Base-by-base conservation (phyloP, 92 coral and sea anemone species). In the Phymanthus crucifer region DNA sequence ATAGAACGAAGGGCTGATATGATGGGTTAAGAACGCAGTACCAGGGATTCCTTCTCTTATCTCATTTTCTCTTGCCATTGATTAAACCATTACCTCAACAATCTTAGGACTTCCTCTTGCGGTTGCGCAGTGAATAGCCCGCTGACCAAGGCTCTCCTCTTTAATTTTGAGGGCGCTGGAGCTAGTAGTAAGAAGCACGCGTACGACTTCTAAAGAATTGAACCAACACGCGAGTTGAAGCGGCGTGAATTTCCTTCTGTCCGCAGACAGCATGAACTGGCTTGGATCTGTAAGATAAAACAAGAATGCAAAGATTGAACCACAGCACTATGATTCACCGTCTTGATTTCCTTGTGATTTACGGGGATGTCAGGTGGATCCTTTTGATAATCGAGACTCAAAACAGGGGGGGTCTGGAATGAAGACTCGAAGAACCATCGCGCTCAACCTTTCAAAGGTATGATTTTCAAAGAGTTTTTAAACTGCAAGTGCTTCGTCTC, bases 61-160 rank as follows among this genome's bases (percentile, higher is more conserved):
- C n/a, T n/a, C n/a, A n/a, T n/a, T n/a, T n/a, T n/a, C n/a, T n/a
- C n/a, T n/a, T n/a, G 19, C 64, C 64, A 21, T 17, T 54, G 64
- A 17, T 4, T 54, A 40, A 74, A 56, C 4, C 5, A 37, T 21
- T 26, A 92, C 97, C 90, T 87, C 81, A 32, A 92, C 80, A 6
- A 90, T 75, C 31, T 83, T 83, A 21, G 75, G 58, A 56, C 76
- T 81, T 27, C 90, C 83, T 23, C 93, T 83, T 19, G 87, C 61
- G 43, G 84, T 93, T 48, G 93, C 97, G 52, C 77, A 92, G 70
- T 92, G 97, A 24, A 92, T 90, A 16, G 97, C 93, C 18, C 86
- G 90, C 70, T 92, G 97, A 27, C 93, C 97, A 50, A 81, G 86
- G 11, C 74, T 82, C 48, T 91, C 79, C 40, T 73, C 70, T 50